Evolutionary conservation across 1,140 invertebrate species (phyloP), one percentile per base, ranked within the genome.

Genomic region (Chrysoperla carnea): DNA sequence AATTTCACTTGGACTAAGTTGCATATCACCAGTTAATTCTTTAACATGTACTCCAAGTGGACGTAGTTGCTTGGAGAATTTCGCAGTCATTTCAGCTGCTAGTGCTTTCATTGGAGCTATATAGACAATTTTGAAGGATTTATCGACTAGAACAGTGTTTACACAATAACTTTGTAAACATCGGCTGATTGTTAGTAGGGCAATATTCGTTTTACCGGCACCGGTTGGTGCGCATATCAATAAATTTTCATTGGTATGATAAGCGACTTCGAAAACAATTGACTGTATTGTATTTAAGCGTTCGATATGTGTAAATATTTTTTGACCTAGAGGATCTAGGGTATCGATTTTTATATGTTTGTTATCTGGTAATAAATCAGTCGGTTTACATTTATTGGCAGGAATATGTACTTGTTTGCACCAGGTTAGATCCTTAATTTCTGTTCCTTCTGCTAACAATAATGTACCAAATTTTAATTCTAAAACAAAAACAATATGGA

Each of bases 71-170:
- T 80, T 84, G 6, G 76, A 75, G 67, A 99, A 99, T 64, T 86
- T 98, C 1, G 76, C 70, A 0, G 94, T 91, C 93, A 99, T 99
- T 72, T 99, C 96, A 28, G 92, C 80, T 1, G 95, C 95, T 13
- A 99, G 62, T 1, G 96, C 95, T 69, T 99, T 99, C 95, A 99
- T 99, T 8, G 96, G 96, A 2, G 94, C 93, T 43, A 99, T 84
- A 63, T 99, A 99, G 13, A 99, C 84, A 53, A 99, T 94, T 78
- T 90, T 50, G 41, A 66, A 59, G 40, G 45, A 41, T 33, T 33
- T 33, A 12, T 33, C 31, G n/a, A 33, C 8, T 33, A 33, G n/a
- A 11, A 11, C n/a, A 4, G 31, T 33, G n/a, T 12, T 12, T 11
- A 12, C 8, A 6, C 8, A 9, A 11, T 12, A 12, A 33, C 6